Evolutionary conservation across 1,140 invertebrate genomes (phyloP), one percentile per base, ranked within the genome.

Genomic region (Lasioglossum baleicum): DNA sequence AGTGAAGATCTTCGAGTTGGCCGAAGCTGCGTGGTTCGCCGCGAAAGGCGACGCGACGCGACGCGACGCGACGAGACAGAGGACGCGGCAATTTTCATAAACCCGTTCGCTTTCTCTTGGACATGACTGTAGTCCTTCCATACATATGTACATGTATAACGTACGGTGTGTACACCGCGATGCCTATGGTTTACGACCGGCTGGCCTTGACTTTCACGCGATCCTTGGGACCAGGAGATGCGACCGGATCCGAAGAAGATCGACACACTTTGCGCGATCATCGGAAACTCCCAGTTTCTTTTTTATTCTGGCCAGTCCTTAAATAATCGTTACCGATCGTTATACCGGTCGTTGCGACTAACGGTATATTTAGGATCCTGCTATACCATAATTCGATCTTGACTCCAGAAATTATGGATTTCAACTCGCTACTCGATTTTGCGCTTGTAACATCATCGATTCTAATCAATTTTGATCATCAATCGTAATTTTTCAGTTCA

Each of bases 131-230:
- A 26, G n/a, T 65, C 20, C 26, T 35, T 35, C 26, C 20, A n/a
- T 58, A 58, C 20, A 8, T 22, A 70, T 64, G 69, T 44, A 20
- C 31, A 48, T 44, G 42, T 61, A 74, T 35, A 83, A 80, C n/a
- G 76, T 58, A 8, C 15, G 69, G 51, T 0, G 17, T 53, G n/a
- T 15, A 65, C 63, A 63, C 63, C 67, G 83, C 22, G 51, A 75
- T 20, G 56, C 56, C 42, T 60, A 67, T 56, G 78, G 63, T 66
- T 72, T 80, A 65, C 65, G 72, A 80, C 75, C 40, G 42, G 72
- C 68, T 75, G 71, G 72, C 82, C 83, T 84, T 84, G 83, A 83
- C 83, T 84, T 84, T 81, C 82, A 68, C 82, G 51, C 22, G 61
- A 80, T 80, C 72, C 76, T 76, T 80, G 68, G 44, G 35, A 75